Conservation (phyloP, 2,113 vertebrate genomes). For the Nerophis lumbriciformis region DNA sequence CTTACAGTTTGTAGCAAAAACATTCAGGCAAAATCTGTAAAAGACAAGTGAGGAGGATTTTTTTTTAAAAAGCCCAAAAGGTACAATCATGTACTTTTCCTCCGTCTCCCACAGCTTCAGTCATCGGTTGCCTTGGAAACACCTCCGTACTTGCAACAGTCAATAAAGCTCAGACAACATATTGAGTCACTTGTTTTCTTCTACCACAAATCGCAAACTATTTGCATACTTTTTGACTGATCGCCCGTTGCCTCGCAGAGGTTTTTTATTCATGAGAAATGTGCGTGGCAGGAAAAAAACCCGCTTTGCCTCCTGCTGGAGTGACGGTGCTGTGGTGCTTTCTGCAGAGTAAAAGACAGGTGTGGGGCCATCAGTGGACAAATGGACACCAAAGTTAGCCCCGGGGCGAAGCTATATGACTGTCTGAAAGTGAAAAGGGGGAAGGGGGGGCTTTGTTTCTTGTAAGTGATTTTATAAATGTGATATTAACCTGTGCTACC, state of each 20-base stretch:
- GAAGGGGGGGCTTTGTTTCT: slow-evolving; percentile 66
- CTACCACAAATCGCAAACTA: not conserved
- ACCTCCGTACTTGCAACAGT: not conserved
- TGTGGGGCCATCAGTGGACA: slow-evolving; percentile 52
- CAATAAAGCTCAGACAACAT: slow-evolving; percentile 13
- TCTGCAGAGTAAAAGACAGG: slow-evolving; percentile 51
- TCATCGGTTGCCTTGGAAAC: slow-evolving; percentile 4
- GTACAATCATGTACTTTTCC: not conserved
- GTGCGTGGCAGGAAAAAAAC: slow-evolving; percentile 6
- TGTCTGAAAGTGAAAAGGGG: slow-evolving; percentile 61
- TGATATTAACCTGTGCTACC: slow-evolving; percentile 75
- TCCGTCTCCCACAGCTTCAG: not conserved
- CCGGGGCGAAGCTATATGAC: slow-evolving; percentile 53
- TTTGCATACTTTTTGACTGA: not conserved
- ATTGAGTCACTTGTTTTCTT: slow-evolving; percentile 4
- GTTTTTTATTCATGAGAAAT: slow-evolving; percentile 1
- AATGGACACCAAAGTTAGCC: slow-evolving; percentile 65
- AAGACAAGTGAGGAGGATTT: not conserved
- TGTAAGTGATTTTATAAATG: slow-evolving; percentile 76
- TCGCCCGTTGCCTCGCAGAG: too few relatives aligned
- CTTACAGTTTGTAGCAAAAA: not conserved
- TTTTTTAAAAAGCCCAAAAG: not conserved
- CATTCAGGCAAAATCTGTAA: not conserved
- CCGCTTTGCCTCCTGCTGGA: slow-evolving; percentile 26
- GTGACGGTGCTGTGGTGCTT: slow-evolving; percentile 35